phyloP scores from a whole-genome alignment of 2,113 vertebrate genomes.

The Rhagologus leucostigma region DNA sequence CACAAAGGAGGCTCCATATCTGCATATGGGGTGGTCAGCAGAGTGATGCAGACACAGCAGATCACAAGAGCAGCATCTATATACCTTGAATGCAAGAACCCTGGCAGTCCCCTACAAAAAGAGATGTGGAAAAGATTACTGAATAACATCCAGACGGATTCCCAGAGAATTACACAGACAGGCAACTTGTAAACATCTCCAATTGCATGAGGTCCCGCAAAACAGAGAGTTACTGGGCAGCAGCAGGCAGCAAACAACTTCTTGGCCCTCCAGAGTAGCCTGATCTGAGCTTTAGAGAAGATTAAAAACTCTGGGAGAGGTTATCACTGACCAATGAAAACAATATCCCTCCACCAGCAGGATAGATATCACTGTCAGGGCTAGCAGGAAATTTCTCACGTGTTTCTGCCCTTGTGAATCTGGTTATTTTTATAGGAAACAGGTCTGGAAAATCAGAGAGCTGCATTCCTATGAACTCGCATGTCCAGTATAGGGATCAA shows the following conservation, averaged over 20 bases:
- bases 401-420: neutral
- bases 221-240: neutral
- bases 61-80: neutral
- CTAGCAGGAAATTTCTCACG: neutral
- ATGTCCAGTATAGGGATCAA: neutral
- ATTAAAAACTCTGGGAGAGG: neutral
- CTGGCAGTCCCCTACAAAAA: neutral
- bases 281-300: neutral
- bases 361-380: neutral
- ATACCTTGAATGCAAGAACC: neutral
- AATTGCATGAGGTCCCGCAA: neutral
- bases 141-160: neutral
- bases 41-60: neutral
- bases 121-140: neutral
- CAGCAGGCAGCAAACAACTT: neutral
- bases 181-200: neutral
- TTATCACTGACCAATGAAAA: neutral
- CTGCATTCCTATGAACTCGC: neutral
- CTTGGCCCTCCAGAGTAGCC: neutral
- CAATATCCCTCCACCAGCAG: neutral
- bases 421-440: neutral
- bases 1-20: neutral
- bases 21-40: fast-evolving
- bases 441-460: neutral
- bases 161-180: neutral